Evolutionary conservation across 2,888 invertebrate species (phyloP).

Genomic region (Cheilosia grossa): DNA sequence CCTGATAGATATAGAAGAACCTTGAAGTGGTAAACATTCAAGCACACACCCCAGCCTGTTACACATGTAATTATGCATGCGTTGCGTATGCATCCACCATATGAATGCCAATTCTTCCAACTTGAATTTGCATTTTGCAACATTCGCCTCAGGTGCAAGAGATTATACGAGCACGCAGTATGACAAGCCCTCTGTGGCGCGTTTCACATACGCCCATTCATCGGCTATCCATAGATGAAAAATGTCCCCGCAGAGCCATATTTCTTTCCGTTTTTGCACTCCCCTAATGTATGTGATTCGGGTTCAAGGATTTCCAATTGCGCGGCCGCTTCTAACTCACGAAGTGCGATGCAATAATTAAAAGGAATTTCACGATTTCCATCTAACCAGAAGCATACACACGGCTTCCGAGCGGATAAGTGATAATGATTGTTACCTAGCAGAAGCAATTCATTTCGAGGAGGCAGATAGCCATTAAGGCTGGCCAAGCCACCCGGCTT

Average conservation of each 20-base stretch:
- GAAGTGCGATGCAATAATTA: constrained; percentile 58
- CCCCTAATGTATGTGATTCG: neutral
- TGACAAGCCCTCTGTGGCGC: constrained; percentile 32
- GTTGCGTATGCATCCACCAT: constrained; percentile 30
- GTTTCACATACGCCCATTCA: constrained; percentile 28
- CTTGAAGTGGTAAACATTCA: constrained; percentile 24
- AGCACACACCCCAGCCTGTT: constrained; percentile 24
- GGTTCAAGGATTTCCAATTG: constrained; percentile 39
- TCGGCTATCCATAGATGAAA: constrained; percentile 17
- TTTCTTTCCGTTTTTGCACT: neutral
- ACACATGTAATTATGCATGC: constrained; percentile 40
- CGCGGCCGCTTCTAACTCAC: constrained; percentile 43
- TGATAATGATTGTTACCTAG: constrained; percentile 47
- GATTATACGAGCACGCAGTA: constrained; percentile 19
- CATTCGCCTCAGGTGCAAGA: constrained; percentile 30
- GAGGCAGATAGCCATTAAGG: constrained; percentile 28
- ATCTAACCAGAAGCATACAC: constrained; percentile 37
- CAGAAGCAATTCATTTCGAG: constrained; percentile 32
- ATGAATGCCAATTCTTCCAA: constrained; percentile 3
- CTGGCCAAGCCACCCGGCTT: constrained; percentile 29
- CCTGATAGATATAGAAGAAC: constrained; percentile 22
- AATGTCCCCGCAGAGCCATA: constrained; percentile 29
- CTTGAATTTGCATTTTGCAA: constrained; percentile 38
- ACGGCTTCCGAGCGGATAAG: constrained; percentile 61
- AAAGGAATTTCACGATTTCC: constrained; percentile 67